phyloP scores from a whole-genome alignment of 2,113 vertebrate species.

The Marcusenius ussheri region DNA sequence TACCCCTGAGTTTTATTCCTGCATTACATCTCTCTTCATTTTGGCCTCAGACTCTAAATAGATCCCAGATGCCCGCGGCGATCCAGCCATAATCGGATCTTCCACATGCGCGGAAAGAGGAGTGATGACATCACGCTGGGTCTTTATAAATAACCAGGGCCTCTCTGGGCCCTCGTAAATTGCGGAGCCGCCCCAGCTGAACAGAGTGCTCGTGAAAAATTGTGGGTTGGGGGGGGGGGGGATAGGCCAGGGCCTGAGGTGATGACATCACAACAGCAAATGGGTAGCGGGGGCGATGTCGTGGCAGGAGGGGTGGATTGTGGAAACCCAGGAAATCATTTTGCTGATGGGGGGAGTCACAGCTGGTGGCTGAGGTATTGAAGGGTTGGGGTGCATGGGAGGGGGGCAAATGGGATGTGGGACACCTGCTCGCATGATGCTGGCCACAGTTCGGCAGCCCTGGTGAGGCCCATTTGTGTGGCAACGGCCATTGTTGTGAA shows the following conservation, averaged over 20 bases:
- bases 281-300: slow-evolving; percentile 41
- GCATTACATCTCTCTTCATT: slow-evolving; percentile 49
- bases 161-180: slow-evolving; percentile 23
- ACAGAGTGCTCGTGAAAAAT: neutral
- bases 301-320: slow-evolving; percentile 43
- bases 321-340: slow-evolving; percentile 21
- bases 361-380: neutral
- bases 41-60: slow-evolving; percentile 52
- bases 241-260: slow-evolving; percentile 15
- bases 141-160: slow-evolving; percentile 18
- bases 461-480: slow-evolving; percentile 38
- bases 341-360: neutral
- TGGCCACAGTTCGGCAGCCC: slow-evolving; percentile 1
- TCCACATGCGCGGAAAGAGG: slow-evolving; percentile 42
- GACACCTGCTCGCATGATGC: neutral
- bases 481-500: slow-evolving; percentile 54
- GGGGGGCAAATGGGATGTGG: slow-evolving; percentile 31
- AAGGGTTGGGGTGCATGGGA: neutral
- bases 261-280: slow-evolving; percentile 42
- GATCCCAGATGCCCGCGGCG: slow-evolving; percentile 52
- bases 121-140: slow-evolving; percentile 52
- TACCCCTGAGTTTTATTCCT: slow-evolving; percentile 32
- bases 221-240: neutral
- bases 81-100: slow-evolving; percentile 41
- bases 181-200: slow-evolving; percentile 8